Evolutionary conservation across 2,888 invertebrate species (phyloP), one percentile per base, ranked within the genome.

Genomic region (Neoscelio sp.): DNA sequence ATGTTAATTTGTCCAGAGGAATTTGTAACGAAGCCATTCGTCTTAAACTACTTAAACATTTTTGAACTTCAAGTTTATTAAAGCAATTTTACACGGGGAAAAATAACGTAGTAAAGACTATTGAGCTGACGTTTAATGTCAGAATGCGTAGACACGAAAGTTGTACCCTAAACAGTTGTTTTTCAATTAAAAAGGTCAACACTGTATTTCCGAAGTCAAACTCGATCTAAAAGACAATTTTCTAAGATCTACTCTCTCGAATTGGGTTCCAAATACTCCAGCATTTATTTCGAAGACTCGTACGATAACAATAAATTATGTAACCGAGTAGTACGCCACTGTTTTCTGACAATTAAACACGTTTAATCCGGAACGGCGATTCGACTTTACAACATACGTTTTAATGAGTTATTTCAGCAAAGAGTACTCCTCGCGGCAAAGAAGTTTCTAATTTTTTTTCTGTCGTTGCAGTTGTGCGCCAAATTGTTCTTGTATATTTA

Each of bases 401-500:
- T 20, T 30, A n/a, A 15, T 10, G 15, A 46, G 23, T 17, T 35
- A 7, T 12, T 38, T 38, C 26, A 20, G 17, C 17, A 46, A 64
- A 40, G 40, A 17, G 56, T 10, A 4, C 18, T 46, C n/a, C 50
- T 64, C 38, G n/a, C 30, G 28, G 17, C n/a, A 20, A 50, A 62
- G 60, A 73, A 33, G 46, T 64, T 75, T 67, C 67, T 60, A 65
- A 65, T 65, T 58, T 71, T n/a, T n/a, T n/a, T 33, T 30, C 65
- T 26, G 58, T 1, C 13, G 35, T 26, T 15, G 17, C 6, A 18
- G 20, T 42, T 17, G n/a, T n/a, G 56, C 46, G 18, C 18, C 50
- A 12, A 62, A 73, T 44, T 23, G 38, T 26, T 38, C 56, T 73
- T 54, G 44, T 56, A 46, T 38, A 17, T 73, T 65, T 56, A 73